Percentiles rank a stretch among this genome's conserved stretches.
Evolutionary conservation across 2,113 vertebrate genomes (phyloP).

Genomic region (Mirounga angustirostris): DNA sequence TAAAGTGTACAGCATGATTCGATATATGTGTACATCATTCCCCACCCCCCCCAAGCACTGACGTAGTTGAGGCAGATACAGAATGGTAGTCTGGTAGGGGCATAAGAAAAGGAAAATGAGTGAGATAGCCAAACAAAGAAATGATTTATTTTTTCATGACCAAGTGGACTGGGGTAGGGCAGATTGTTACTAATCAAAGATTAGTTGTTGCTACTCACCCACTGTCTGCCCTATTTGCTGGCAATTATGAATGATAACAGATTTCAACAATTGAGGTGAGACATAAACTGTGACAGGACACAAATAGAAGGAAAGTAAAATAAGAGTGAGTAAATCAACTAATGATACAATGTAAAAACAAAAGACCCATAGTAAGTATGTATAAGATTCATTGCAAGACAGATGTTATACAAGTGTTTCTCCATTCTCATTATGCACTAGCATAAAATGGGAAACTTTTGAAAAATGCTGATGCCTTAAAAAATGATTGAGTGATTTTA

Average conservation of each 20-base stretch:
- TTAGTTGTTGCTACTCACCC: not conserved
- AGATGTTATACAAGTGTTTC: not conserved
- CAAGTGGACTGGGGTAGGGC: not conserved
- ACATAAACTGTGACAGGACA: not conserved
- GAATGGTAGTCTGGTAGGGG: not conserved
- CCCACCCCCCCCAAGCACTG: not conserved
- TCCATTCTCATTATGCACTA: not conserved
- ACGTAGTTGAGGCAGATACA: not conserved
- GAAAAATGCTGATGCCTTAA: not conserved
- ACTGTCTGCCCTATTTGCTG: not conserved
- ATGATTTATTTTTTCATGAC: not conserved
- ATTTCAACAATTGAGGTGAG: not conserved
- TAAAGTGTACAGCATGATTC: not conserved
- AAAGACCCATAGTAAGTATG: not conserved
- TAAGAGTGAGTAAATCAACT: not conserved
- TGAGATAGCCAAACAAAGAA: not conserved
- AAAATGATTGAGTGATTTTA: not conserved
- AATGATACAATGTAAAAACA: not conserved
- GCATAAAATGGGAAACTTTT: not conserved
- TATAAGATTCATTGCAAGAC: not conserved
- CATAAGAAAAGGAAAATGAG: not conserved
- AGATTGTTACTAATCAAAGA: not conserved
- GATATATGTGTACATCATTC: not conserved
- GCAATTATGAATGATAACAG: not conserved
- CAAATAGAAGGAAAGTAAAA: not conserved